Conservation (phyloP, 2,888 invertebrate species). For the Lutraria lutraria region DNA sequence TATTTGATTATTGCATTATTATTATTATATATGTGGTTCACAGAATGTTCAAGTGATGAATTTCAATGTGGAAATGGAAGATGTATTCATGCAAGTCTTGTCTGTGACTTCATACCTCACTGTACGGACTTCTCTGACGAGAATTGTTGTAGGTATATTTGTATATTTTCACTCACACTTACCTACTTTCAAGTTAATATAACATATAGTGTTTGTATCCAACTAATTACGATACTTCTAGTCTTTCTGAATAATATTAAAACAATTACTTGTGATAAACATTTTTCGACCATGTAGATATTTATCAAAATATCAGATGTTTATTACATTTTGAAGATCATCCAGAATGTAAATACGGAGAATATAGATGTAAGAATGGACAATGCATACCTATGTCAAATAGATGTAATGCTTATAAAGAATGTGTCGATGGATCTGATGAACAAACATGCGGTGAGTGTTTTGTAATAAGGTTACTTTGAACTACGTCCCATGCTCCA, state of each 20-base stretch:
- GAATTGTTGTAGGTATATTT: constrained; percentile 10
- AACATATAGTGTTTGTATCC: background rate
- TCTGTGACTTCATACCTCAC: constrained; percentile 31
- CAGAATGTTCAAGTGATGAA: constrained; percentile 10
- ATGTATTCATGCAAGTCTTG: constrained; percentile 37
- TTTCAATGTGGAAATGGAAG: constrained; percentile 29
- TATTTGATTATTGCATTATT: background rate
- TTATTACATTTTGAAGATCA: background rate
- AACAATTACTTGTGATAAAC: too few species aligned
- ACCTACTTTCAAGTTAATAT: background rate
- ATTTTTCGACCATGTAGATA: too few species aligned
- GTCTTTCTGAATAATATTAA: too few species aligned
- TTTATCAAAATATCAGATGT: too few species aligned
- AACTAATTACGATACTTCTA: too few species aligned
- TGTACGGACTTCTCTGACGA: constrained; percentile 33
- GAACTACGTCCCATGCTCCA: too few species aligned
- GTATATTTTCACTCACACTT: background rate
- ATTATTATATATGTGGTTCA: background rate
- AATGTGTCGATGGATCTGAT: constrained; percentile 26
- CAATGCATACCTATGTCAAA: constrained; percentile 29
- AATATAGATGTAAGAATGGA: constrained; percentile 24
- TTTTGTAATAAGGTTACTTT: too few species aligned
- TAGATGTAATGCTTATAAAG: constrained; percentile 18
- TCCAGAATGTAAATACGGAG: constrained; percentile 10
- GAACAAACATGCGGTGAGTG: constrained; percentile 22